phyloP scores from a whole-genome alignment of 2,113 vertebrate genomes.

The Orthonyx spaldingii region DNA sequence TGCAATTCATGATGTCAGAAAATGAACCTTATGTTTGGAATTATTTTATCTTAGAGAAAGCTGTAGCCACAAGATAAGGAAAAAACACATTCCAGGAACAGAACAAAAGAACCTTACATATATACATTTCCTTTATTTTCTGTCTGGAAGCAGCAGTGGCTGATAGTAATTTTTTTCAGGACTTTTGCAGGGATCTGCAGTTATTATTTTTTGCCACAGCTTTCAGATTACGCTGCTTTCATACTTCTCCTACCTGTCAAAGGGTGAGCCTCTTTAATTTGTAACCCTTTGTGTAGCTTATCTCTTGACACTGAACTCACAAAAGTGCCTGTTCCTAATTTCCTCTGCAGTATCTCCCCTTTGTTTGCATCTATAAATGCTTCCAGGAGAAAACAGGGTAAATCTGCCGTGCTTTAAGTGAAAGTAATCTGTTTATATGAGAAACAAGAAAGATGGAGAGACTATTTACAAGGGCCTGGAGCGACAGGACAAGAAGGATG shows the following conservation, averaged over 20 bases:
- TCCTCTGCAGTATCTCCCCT: neutral
- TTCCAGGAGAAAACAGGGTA: neutral
- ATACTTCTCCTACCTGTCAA: neutral
- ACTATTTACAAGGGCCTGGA: neutral
- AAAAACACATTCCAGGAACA: neutral
- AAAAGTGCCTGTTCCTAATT: neutral
- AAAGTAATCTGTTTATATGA: neutral
- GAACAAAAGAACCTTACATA: neutral
- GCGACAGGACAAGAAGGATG: rapidly evolving
- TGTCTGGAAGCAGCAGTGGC: neutral
- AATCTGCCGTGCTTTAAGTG: neutral
- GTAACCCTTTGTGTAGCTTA: neutral
- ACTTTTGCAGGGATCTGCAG: neutral
- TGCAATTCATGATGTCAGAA: neutral
- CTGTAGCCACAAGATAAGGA: slow-evolving; percentile 25
- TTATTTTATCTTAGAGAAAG: slow-evolving; percentile 29
- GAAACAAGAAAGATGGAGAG: neutral
- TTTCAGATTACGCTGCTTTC: slow-evolving; percentile 2
- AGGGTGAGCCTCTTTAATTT: neutral
- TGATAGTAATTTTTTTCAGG: neutral
- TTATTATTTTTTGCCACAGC: neutral
- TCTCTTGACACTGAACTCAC: neutral
- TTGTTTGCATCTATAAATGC: neutral
- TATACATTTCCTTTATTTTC: neutral
- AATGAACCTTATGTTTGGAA: neutral